A percentile compares a stretch with the other conserved stretches of the same genome.
Conservation (phyloP, 1,140 invertebrate genomes). For the Orchesella cincta region DNA sequence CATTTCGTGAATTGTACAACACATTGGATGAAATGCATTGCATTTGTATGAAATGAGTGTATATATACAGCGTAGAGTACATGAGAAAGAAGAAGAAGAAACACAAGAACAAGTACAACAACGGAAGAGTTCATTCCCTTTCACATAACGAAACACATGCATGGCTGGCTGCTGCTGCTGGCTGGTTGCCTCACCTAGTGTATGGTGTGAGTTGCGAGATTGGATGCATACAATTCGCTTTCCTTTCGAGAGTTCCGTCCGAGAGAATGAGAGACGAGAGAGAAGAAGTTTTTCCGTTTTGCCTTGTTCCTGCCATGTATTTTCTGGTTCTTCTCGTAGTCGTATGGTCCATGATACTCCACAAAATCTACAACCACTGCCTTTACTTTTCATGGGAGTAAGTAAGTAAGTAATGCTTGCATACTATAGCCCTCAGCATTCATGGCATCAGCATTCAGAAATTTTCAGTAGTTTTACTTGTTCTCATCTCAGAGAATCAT, state of each 20-base stretch:
- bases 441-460: too few relatives aligned
- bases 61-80: too few relatives aligned
- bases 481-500: too few relatives aligned
- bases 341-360: too few relatives aligned
- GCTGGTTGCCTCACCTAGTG: not conserved
- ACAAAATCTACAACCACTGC: too few relatives aligned
- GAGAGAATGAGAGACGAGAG: not conserved
- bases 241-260: not conserved
- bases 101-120: conserved; percentile 10
- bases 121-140: conserved; percentile 28
- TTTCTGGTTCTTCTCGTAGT: not conserved
- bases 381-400: too few relatives aligned
- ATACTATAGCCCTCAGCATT: too few relatives aligned
- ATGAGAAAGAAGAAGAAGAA: not conserved
- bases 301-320: not conserved
- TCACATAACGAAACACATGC: conserved; percentile 12
- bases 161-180: not conserved
- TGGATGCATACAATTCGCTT: not conserved
- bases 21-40: too few relatives aligned
- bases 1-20: too few relatives aligned
- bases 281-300: not conserved
- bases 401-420: too few relatives aligned
- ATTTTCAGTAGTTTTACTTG: too few relatives aligned
- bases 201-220: not conserved
- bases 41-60: too few relatives aligned